phyloP scores from a whole-genome alignment of 2,797 vertebrate species.

The Rhinoraja longicauda region DNA sequence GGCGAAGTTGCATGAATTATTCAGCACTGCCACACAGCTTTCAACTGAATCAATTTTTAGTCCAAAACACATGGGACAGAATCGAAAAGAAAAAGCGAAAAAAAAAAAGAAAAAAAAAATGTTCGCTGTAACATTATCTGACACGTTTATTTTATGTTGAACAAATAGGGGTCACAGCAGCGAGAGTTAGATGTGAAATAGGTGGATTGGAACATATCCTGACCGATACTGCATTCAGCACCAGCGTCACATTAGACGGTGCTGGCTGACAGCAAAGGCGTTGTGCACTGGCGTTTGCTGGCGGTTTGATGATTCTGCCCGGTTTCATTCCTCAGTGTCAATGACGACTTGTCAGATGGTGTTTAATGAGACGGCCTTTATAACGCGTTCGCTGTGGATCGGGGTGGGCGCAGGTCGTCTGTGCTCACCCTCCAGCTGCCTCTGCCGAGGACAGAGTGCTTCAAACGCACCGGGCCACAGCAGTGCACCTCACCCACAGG shows the following conservation, averaged over 20 bases:
- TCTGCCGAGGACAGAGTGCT: neutral
- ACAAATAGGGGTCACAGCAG: constrained; percentile 24
- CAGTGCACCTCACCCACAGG: neutral
- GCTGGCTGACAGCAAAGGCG: neutral
- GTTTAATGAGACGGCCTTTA: neutral
- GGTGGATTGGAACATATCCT: neutral
- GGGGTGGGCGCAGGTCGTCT: neutral
- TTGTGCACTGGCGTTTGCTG: neutral
- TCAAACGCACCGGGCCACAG: neutral
- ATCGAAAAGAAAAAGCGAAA: neutral
- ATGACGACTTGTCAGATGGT: neutral
- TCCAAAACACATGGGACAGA: neutral
- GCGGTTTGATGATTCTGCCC: neutral
- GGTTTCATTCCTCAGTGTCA: neutral
- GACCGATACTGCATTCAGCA: neutral
- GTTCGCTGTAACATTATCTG: constrained; percentile 4
- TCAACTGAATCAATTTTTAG: constrained; percentile 14
- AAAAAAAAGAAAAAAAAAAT: neutral
- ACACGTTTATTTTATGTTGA: neutral
- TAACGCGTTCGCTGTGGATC: neutral
- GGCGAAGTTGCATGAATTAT: neutral
- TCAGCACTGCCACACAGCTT: neutral
- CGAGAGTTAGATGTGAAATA: neutral
- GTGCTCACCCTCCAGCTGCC: neutral
- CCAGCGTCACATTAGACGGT: neutral